Evolutionary conservation across 1,140 invertebrate genomes (phyloP).

Genomic region (Paraescarpia echinospica): DNA sequence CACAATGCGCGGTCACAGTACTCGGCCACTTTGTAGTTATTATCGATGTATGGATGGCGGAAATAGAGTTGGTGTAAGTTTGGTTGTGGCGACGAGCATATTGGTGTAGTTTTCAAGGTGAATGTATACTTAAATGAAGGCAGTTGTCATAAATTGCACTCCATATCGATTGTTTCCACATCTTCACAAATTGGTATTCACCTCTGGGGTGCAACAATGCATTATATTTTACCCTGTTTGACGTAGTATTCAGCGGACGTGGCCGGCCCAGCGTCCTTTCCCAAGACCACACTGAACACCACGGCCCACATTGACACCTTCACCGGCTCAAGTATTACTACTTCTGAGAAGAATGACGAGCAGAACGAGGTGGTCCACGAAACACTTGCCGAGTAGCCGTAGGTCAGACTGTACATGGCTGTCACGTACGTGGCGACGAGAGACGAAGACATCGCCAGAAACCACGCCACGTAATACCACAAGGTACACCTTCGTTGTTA

Average conservation of each 20-base stretch:
- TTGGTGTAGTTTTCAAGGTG: too few species aligned
- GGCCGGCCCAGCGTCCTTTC: not conserved
- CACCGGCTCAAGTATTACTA: not conserved
- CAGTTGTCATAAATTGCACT: too few species aligned
- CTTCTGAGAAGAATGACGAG: not conserved
- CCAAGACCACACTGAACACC: not conserved
- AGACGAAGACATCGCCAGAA: not conserved
- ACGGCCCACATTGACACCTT: not conserved
- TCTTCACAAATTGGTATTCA: too few species aligned
- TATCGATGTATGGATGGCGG: too few species aligned
- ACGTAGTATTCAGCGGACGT: not conserved
- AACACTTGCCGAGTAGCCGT: not conserved
- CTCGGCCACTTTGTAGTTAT: too few species aligned
- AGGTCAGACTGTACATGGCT: not conserved
- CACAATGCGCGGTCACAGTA: too few species aligned
- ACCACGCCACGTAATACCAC: not conserved
- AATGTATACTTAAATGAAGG: too few species aligned
- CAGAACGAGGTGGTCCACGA: not conserved
- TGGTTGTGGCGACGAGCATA: too few species aligned
- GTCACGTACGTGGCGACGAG: not conserved
- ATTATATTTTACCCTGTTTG: not conserved
- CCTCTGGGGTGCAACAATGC: not conserved
- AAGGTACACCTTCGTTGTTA: not conserved
- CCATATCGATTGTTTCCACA: too few species aligned
- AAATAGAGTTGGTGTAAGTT: too few species aligned